Evolutionary conservation across 2,797 vertebrate genomes (phyloP), one percentile per base, ranked within the genome.

Genomic region (Enteromius viviparus): DNA sequence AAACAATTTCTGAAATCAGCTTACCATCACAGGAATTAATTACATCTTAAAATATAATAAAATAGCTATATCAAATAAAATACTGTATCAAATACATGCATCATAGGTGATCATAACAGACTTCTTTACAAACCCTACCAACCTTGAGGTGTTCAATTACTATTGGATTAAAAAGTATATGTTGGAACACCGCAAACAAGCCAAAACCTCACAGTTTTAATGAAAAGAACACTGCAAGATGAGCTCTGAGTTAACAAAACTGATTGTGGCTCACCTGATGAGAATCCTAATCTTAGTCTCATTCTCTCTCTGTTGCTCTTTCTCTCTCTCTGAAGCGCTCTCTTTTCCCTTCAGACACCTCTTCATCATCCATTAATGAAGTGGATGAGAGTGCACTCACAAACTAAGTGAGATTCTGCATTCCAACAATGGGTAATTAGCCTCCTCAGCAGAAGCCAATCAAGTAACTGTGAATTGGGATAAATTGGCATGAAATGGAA

Each of bases 341-440:
- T 81, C 32, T 42, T 69, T 69, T 66, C 55, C 55, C 69, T 72
- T 84, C 80, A 83, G 78, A 75, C 60, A 65, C 72, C 37, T 78
- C 83, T 87, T 85, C 77, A 85, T 85, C 78, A 76, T 83, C 69
- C 69, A 83, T 84, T 85, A 84, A 85, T 88, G 80, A 84, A 85
- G 62, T 42, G 75, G 77, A 85, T 68, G 83, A 85, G 86, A 84
- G 78, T 83, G 79, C 84, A 80, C 84, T 87, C 84, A 42, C 78
- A 87, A 74, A 79, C 82, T 64, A 83, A 77, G 82, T 84, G 64
- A 26, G 49, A 85, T 77, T 58, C 84, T 84, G 76, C 71, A 80
- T 86, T 85, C 76, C 83, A 77, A 78, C 76, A 74, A 85, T 69
- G 68, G 42, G 66, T 82, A 87, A 88, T 84, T 88, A 88, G 79